Evolutionary conservation across 2,888 invertebrate genomes (phyloP).

Genomic region (Ischnus inquisitorius): DNA sequence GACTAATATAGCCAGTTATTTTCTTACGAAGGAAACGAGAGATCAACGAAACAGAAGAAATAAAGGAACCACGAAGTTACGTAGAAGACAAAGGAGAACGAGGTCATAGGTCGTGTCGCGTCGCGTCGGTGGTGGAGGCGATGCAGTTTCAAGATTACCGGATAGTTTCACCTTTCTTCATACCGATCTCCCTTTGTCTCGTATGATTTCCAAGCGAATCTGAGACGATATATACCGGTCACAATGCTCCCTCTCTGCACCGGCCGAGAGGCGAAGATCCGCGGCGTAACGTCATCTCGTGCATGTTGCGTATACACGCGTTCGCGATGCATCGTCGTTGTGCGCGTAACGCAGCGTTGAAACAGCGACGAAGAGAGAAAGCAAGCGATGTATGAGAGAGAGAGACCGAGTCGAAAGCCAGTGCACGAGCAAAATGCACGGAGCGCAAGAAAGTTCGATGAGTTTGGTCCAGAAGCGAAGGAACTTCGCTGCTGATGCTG

Average conservation of each 20-base stretch:
- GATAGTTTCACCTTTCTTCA: constrained; percentile 28
- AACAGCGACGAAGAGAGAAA: constrained; percentile 45
- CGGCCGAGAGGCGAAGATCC: constrained; percentile 18
- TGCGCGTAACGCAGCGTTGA: background rate
- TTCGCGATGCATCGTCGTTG: constrained; percentile 34
- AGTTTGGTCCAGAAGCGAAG: constrained; percentile 5
- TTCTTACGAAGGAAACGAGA: background rate
- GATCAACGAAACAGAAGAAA: background rate
- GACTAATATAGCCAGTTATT: background rate
- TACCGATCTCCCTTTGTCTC: constrained; percentile 24
- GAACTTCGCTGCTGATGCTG: constrained; percentile 37
- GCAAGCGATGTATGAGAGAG: constrained; percentile 42
- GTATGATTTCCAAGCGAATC: constrained; percentile 11
- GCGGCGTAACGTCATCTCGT: constrained; percentile 48
- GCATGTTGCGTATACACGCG: constrained; percentile 18
- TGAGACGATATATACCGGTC: constrained; percentile 15
- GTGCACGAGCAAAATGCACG: background rate
- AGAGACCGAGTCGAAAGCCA: constrained; percentile 43
- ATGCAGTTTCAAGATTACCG: constrained; percentile 58
- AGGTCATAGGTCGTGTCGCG: constrained; percentile 61
- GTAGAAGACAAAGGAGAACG: constrained; percentile 49
- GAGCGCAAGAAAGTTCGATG: constrained; percentile 21
- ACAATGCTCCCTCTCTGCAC: constrained; percentile 3
- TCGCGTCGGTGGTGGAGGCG: constrained; percentile 38
- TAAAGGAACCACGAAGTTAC: background rate